Conservation (phyloP, 37 sponge, comb jelly and placozoan species). For the Geodia barretti region DNA sequence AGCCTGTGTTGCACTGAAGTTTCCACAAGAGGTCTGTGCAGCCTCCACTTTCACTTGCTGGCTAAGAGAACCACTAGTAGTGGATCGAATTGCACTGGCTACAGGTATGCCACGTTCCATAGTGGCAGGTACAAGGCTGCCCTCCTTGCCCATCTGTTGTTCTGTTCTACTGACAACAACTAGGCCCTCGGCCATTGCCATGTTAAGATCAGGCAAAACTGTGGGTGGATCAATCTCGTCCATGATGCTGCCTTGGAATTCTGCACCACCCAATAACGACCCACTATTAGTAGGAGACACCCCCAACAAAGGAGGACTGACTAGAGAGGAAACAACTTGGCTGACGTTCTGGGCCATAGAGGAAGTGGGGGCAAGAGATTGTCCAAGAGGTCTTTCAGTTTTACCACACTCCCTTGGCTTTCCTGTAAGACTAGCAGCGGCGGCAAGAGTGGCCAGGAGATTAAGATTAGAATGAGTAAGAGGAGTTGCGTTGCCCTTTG, state of each 20-base stretch:
- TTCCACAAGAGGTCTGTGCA: background rate
- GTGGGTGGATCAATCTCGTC: background rate
- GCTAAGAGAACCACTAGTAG: background rate
- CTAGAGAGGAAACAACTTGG: background rate
- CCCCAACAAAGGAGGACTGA: background rate
- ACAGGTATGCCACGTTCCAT: background rate
- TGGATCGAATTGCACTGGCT: background rate
- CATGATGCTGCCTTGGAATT: background rate
- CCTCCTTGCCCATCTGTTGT: background rate
- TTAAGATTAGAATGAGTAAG: no score
- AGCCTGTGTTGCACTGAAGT: background rate
- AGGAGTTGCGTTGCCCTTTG: no score
- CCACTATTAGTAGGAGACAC: background rate
- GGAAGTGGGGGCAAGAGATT: no score
- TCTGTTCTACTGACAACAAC: background rate
- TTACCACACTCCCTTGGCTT: no score
- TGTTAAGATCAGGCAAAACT: background rate
- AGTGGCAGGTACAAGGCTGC: no score
- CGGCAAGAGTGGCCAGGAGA: background rate
- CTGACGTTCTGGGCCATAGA: background rate
- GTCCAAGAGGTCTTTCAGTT: no score
- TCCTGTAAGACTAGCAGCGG: background rate
- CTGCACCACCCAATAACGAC: no score
- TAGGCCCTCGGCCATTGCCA: background rate
- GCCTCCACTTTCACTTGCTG: background rate